phyloP scores from a whole-genome alignment of 2,797 vertebrate species.

The Anableps anableps region DNA sequence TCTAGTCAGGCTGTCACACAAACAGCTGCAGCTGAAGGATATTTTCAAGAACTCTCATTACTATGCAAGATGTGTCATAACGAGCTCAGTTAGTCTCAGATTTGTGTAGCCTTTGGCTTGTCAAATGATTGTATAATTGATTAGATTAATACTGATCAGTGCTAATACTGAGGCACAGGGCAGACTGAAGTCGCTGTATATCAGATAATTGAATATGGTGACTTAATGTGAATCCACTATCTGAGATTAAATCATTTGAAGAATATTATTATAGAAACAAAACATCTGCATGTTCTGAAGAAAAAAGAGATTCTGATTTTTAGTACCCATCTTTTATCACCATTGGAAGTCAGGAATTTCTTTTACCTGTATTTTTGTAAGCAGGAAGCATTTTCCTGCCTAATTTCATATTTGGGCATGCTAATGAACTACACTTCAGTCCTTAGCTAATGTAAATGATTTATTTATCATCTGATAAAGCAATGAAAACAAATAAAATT shows the following conservation, averaged over 20 bases:
- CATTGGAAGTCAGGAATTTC: neutral
- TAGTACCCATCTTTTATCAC: neutral
- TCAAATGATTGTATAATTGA: conserved; percentile 84
- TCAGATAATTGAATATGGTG: conserved; percentile 69
- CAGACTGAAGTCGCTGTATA: conserved; percentile 61
- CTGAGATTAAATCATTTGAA: conserved; percentile 53
- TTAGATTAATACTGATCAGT: conserved; percentile 84
- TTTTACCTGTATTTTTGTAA: neutral
- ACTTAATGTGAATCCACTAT: conserved; percentile 65
- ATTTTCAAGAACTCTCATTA: conserved; percentile 71
- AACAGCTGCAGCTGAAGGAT: conserved; percentile 53
- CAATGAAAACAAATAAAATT: neutral
- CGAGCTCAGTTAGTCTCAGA: conserved; percentile 73
- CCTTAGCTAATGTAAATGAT: neutral
- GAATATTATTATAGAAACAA: conserved; percentile 43
- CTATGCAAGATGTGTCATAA: conserved; percentile 67
- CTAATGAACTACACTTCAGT: neutral
- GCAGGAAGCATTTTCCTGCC: neutral
- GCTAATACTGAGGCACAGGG: conserved; percentile 72
- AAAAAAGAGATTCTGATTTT: conserved; percentile 24
- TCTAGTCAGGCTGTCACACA: conserved; percentile 53
- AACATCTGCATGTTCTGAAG: conserved; percentile 26
- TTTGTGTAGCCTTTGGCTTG: conserved; percentile 80
- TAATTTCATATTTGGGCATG: neutral
- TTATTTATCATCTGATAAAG: conserved; percentile 3